Evolutionary conservation across 2,888 invertebrate genomes (phyloP).

Genomic region (Caenorhabditis sulstoni): DNA sequence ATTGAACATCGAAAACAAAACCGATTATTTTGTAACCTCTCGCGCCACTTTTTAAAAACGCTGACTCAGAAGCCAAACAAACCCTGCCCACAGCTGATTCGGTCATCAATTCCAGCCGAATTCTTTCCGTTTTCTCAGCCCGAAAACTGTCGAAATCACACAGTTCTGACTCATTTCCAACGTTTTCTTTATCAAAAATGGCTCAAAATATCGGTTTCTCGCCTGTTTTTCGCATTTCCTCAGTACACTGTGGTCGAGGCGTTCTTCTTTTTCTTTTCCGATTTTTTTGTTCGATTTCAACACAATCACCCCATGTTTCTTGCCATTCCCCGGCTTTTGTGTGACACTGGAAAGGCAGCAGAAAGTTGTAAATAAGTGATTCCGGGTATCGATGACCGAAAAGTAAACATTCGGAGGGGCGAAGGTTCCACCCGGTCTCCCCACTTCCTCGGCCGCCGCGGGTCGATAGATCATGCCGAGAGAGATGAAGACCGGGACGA

Average conservation of each 20-base stretch:
- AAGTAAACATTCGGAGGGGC: constrained; percentile 25
- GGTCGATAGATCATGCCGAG: constrained; percentile 35
- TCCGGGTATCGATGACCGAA: constrained; percentile 47
- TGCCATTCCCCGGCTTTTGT: background rate
- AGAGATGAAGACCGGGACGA: no score
- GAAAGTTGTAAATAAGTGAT: no score
- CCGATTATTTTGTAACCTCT: no score
- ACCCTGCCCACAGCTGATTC: background rate
- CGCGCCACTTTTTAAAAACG: constrained; percentile 1
- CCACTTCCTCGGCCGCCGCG: constrained; percentile 6
- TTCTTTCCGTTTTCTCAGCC: constrained; percentile 8
- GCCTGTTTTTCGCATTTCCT: no score
- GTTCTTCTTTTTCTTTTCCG: no score
- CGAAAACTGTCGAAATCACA: background rate
- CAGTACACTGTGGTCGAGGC: no score
- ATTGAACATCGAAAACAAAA: background rate
- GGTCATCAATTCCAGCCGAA: no score
- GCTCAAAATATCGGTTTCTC: no score
- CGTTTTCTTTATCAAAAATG: background rate
- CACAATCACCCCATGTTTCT: no score
- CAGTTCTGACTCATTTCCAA: constrained; percentile 7
- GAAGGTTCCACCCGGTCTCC: constrained; percentile 51
- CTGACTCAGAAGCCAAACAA: constrained; percentile 48
- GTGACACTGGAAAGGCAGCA: background rate
- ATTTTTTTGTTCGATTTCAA: no score